Percentiles rank a stretch among this genome's conserved stretches.
Conservation (phyloP, 2,113 vertebrate species). For the Gallinago media region DNA sequence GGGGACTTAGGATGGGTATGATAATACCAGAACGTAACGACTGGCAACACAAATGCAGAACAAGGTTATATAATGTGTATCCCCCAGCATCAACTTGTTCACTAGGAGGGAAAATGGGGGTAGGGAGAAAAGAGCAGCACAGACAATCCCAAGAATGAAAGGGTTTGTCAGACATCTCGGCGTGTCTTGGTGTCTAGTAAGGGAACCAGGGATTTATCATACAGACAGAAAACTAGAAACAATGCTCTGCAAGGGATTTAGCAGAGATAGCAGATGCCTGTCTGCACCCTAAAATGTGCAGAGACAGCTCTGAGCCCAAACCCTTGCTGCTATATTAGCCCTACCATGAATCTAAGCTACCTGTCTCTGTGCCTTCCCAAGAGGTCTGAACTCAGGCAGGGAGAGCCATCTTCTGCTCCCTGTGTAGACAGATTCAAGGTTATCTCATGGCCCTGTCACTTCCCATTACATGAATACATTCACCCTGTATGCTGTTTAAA, state of each 20-base stretch:
- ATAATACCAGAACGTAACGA: slow-evolving; percentile 20
- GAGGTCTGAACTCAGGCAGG: not conserved
- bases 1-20: not conserved
- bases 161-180: not conserved
- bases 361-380: not conserved
- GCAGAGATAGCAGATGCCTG: not conserved
- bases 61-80: not conserved
- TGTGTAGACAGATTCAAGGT: not conserved
- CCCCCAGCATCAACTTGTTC: not conserved
- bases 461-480: not conserved
- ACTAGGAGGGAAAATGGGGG: fast-evolving
- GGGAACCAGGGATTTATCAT: not conserved
- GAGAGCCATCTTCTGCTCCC: not conserved
- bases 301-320: not conserved
- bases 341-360: not conserved
- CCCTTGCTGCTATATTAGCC: not conserved
- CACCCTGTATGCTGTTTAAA: not conserved
- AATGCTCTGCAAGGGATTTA: not conserved
- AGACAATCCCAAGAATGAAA: not conserved
- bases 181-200: not conserved
- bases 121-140: not conserved
- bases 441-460: not conserved
- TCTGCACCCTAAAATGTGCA: not conserved
- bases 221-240: not conserved
- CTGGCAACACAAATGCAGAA: slow-evolving; percentile 1